phyloP scores from a whole-genome alignment of 2,113 vertebrate genomes.

The Myxocyprinus asiaticus region DNA sequence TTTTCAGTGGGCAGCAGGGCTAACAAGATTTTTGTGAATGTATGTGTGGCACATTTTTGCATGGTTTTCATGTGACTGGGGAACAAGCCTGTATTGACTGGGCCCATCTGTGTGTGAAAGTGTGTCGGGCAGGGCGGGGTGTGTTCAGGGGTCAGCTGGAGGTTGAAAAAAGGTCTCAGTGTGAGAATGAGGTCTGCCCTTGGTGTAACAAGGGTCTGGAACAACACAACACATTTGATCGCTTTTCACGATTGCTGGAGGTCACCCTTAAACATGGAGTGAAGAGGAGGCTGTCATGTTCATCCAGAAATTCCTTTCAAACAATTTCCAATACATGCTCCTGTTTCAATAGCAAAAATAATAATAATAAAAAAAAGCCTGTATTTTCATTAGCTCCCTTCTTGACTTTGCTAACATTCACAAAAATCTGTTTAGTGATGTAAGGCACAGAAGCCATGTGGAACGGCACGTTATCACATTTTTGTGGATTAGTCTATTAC shows the following conservation, averaged over 20 bases:
- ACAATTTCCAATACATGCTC: too few species aligned
- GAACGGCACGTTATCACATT: too few species aligned
- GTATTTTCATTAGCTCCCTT: too few species aligned
- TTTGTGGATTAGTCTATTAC: too few species aligned
- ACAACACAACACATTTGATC: not conserved
- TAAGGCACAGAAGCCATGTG: too few species aligned
- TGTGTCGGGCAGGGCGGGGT: constrained; percentile 31
- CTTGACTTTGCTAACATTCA: too few species aligned
- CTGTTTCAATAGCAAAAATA: too few species aligned
- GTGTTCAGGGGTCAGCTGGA: not conserved
- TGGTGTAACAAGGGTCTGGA: constrained; percentile 43
- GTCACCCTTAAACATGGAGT: not conserved
- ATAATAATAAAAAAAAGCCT: too few species aligned
- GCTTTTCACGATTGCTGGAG: not conserved
- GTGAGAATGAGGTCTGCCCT: too few species aligned
- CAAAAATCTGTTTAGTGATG: too few species aligned
- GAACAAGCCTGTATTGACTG: not conserved
- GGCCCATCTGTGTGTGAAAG: constrained; percentile 50
- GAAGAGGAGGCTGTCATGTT: not conserved
- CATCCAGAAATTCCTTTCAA: not conserved
- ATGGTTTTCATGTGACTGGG: not conserved
- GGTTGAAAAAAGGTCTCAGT: too few species aligned
- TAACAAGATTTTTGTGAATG: not conserved
- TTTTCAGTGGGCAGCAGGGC: not conserved
- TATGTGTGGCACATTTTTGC: constrained; percentile 6